Evolutionary conservation across 2,113 vertebrate genomes (phyloP).

Genomic region (Hemiscyllium ocellatum): DNA sequence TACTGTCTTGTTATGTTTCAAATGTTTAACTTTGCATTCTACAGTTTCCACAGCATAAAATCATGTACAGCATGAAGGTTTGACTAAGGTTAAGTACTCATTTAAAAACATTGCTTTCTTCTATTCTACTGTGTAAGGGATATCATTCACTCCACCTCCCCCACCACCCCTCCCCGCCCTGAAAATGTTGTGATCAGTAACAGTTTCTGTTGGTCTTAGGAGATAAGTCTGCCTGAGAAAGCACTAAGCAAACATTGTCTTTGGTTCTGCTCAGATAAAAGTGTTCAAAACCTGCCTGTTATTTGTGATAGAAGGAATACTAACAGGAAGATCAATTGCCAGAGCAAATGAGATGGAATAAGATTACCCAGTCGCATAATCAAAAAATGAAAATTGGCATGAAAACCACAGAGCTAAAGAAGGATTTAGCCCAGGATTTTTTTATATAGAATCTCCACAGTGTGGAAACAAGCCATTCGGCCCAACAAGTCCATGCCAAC

Average conservation of each 20-base stretch:
- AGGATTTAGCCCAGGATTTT: too few species aligned
- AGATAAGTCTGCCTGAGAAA: slow-evolving; percentile 47
- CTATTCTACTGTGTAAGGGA: background rate
- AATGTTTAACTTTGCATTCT: background rate
- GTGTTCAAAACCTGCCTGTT: slow-evolving; percentile 54
- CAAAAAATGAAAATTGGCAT: too few species aligned
- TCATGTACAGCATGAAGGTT: background rate
- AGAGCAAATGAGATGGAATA: too few species aligned
- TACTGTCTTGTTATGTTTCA: background rate
- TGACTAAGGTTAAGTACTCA: background rate
- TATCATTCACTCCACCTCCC: background rate
- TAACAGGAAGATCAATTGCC: too few species aligned
- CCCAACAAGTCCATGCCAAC: too few species aligned
- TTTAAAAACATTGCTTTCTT: background rate
- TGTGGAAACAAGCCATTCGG: too few species aligned
- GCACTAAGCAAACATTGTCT: slow-evolving; percentile 41
- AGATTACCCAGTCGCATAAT: too few species aligned
- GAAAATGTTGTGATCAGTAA: slow-evolving; percentile 43
- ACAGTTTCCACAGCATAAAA: background rate
- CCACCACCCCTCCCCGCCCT: background rate
- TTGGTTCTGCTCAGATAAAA: slow-evolving; percentile 56
- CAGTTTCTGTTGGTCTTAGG: slow-evolving; percentile 44
- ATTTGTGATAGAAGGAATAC: slow-evolving; percentile 42
- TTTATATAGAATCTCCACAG: too few species aligned
- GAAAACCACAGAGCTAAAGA: too few species aligned